phyloP scores from a whole-genome alignment of 2,113 vertebrate species.

The Prunella himalayana region DNA sequence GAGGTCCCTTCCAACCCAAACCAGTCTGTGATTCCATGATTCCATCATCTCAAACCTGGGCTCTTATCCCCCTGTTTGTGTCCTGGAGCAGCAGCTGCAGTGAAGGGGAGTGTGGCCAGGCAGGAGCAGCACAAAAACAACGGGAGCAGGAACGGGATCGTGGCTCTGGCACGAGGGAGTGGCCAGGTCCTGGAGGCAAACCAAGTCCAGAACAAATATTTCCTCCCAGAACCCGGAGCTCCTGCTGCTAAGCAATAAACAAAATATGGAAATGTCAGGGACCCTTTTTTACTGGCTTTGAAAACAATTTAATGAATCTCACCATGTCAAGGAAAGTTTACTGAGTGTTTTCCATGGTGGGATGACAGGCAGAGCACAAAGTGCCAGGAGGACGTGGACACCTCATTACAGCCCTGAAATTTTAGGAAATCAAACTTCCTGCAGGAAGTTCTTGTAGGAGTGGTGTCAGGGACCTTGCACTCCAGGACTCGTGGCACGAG shows the following conservation, averaged over 20 bases:
- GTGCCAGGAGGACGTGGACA: accelerated
- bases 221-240: background rate
- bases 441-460: background rate
- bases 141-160: background rate
- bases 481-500: background rate
- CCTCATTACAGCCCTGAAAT: background rate
- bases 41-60: background rate
- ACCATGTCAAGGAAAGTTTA: background rate
- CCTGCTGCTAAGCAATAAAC: slow-evolving; percentile 5
- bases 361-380: background rate
- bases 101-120: background rate
- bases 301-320: background rate
- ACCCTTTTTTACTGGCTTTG: background rate
- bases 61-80: background rate
- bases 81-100: background rate
- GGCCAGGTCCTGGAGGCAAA: background rate
- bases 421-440: background rate
- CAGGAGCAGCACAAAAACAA: background rate
- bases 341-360: background rate
- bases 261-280: background rate
- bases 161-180: background rate
- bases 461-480: background rate
- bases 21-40: background rate
- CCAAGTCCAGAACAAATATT: background rate
- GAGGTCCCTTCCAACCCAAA: background rate